Percentiles rank a stretch among this genome's conserved stretches.
Conservation (phyloP, 2,113 vertebrate genomes). For the Planiliza haematocheilus region DNA sequence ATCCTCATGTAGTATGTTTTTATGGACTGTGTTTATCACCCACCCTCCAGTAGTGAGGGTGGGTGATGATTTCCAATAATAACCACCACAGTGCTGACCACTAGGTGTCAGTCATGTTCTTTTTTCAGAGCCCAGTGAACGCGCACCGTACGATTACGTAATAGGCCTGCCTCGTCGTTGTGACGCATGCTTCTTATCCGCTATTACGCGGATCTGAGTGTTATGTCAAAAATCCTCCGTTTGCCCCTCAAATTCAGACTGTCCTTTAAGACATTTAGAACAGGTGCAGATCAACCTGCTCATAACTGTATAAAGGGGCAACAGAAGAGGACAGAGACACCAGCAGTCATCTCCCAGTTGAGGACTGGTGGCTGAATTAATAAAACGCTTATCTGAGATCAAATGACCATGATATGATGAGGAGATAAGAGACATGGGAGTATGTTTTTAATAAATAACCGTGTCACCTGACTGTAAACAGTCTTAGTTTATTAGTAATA, state of each 20-base stretch:
- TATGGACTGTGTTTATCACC: no score
- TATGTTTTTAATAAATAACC: no score
- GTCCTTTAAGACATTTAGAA: background rate
- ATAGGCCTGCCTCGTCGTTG: background rate
- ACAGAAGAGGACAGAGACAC: background rate
- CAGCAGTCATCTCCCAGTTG: no score
- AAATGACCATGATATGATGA: no score
- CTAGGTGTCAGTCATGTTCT: slow-evolving; percentile 47
- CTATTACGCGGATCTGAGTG: background rate
- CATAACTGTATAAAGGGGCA: background rate
- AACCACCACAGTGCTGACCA: background rate
- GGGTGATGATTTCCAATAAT: background rate
- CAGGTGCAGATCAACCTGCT: background rate
- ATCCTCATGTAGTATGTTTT: no score
- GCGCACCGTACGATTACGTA: slow-evolving; percentile 14
- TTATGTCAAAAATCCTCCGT: background rate
- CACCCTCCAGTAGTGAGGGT: no score
- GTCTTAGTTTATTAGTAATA: no score
- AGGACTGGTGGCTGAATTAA: no score
- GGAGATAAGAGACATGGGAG: no score
- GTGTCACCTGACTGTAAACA: no score
- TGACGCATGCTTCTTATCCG: background rate
- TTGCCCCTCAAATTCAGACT: background rate
- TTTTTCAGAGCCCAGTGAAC: background rate
- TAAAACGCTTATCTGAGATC: no score